These are phyloP conservation scores for Neogale vison DNA, from an alignment of 2,113 vertebrate genomes.

Conservation along the genomic window DNA sequence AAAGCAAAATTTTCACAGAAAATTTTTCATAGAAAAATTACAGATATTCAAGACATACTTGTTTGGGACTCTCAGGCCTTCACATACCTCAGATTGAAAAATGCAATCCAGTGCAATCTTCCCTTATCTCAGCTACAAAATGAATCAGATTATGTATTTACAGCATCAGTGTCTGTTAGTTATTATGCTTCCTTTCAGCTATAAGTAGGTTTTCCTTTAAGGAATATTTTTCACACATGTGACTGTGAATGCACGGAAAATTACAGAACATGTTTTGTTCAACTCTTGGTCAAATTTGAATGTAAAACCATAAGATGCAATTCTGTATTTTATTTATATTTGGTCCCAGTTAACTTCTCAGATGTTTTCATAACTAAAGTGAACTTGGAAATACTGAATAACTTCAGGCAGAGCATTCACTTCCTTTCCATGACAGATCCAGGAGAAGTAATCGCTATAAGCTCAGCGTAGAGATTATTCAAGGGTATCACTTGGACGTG, in stretches of 20 bases:
- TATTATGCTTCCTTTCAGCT: background rate
- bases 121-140: background rate
- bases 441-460: background rate
- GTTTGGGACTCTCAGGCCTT: background rate
- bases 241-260: background rate
- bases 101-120: rapidly evolving
- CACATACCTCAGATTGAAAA: background rate
- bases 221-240: background rate
- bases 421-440: background rate
- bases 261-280: background rate
- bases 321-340: slow-evolving; percentile 4
- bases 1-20: background rate
- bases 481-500: background rate
- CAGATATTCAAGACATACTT: background rate
- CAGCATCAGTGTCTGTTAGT: background rate
- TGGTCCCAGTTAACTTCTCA: background rate
- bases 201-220: background rate
- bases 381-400: background rate
- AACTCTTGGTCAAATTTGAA: background rate
- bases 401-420: background rate
- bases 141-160: background rate
- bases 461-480: background rate
- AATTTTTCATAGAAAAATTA: background rate
- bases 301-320: background rate
- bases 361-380: background rate